Percentiles rank a stretch among this genome's conserved stretches.
Evolutionary conservation across 2,797 vertebrate species (phyloP).

Genomic region (Chaetodon trifasciatus): DNA sequence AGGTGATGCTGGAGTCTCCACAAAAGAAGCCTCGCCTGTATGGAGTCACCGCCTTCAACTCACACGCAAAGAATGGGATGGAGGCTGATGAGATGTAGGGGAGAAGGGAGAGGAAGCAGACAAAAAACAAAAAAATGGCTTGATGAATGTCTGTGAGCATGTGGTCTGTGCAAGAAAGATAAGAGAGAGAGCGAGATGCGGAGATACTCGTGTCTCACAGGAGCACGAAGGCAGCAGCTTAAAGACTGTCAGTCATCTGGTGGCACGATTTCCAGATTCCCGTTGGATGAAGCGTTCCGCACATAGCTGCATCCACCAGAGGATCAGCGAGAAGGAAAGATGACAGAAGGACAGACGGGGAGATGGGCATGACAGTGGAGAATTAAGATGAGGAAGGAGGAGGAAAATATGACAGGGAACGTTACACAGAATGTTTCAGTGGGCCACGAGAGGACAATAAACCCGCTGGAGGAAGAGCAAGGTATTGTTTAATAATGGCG

Average conservation of each 20-base stretch:
- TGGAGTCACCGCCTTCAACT: constrained; percentile 83
- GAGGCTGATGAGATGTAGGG: constrained; percentile 80
- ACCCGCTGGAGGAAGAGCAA: constrained; percentile 3
- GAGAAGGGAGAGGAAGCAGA: constrained; percentile 6
- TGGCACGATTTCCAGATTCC: constrained; percentile 69
- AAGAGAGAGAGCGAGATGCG: constrained; percentile 36
- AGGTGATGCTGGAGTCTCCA: constrained; percentile 86
- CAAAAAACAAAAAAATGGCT: constrained; percentile 65
- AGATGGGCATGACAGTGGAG: constrained; percentile 40
- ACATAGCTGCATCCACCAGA: constrained; percentile 69
- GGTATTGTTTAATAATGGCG: constrained; percentile 30
- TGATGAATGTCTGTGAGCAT: constrained; percentile 62
- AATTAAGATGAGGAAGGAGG: constrained; percentile 58
- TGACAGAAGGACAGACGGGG: constrained; percentile 38
- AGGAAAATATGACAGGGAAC: constrained; percentile 40
- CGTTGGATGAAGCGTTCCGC: constrained; percentile 73
- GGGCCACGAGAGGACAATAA: constrained; percentile 43
- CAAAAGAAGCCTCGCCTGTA: constrained; percentile 88
- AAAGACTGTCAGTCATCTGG: constrained; percentile 66
- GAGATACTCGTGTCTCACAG: constrained; percentile 37
- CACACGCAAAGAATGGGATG: constrained; percentile 88
- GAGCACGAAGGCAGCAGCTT: constrained; percentile 32
- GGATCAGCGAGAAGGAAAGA: constrained; percentile 43
- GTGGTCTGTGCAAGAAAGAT: constrained; percentile 43
- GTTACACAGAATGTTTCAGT: constrained; percentile 27